Evolutionary conservation across 1,140 invertebrate species (phyloP), one percentile per base, ranked within the genome.

Genomic region (Pseudomyrmex cubaensis): DNA sequence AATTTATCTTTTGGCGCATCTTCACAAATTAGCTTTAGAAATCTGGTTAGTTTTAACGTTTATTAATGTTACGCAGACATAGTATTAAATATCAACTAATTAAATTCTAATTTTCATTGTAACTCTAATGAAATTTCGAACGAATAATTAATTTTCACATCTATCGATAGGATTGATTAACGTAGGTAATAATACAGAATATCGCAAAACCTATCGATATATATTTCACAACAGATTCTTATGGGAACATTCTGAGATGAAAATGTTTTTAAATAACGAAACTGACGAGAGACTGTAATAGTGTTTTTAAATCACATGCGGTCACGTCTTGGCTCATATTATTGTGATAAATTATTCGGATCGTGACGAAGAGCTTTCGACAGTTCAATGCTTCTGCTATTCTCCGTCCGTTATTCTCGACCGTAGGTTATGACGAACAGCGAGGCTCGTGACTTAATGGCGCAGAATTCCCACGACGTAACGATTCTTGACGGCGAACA

Each of bases 391-490:
- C 62, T 8, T 25, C 35, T 72, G 50, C 8, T n/a, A 54, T 66
- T 22, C 25, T n/a, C 35, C 15, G 13, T 54, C 20, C 25, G 10
- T 54, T 54, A 52, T 22, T 35, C 35, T 35, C 35, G 57, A 22
- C 17, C 59, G 1, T 61, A 95, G 84, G 92, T 94, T 69, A 93
- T 95, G 91, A 93, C 92, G 25, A 94, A 93, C 82, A 93, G 88
- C 77, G 94, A 95, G 52, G 94, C 94, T 4, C 91, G 94, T 1
- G 91, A 94, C 73, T 83, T 95, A 57, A 95, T 95, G 92, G 91
- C 92, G 0, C 93, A 94, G 85, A 94, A 94, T 90, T 92, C 93
- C 13, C 93, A 94, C 78, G 93, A 94, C 72, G 90, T 94, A 63
- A 93, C 93, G 62, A 93, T 94, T 66, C 89, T 94, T 56, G 93